Evolutionary conservation across 2,113 vertebrate genomes (phyloP).

Genomic region (Cathartes aura): DNA sequence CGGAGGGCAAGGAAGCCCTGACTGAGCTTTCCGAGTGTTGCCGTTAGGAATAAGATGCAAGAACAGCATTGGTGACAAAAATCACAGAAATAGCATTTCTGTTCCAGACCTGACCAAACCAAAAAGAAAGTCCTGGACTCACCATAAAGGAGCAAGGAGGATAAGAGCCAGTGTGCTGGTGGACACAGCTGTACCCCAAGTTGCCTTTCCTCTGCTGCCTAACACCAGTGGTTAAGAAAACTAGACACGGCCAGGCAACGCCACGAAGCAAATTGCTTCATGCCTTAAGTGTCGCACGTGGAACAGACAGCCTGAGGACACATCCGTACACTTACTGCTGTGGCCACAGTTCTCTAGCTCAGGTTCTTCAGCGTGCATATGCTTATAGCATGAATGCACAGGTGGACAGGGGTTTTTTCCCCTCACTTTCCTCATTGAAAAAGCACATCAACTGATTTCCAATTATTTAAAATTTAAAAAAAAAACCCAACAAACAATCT

Average conservation of each 20-base stretch:
- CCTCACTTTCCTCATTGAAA: neutral
- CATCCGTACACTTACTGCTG: neutral
- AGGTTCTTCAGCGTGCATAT: neutral
- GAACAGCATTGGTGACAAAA: neutral
- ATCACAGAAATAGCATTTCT: neutral
- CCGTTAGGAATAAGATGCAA: neutral
- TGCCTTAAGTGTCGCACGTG: rapidly evolving
- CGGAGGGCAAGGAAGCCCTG: neutral
- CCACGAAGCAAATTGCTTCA: neutral
- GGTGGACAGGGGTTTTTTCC: rapidly evolving
- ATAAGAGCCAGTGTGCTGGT: rapidly evolving
- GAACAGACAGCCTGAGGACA: neutral
- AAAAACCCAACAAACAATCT: neutral
- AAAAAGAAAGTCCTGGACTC: neutral
- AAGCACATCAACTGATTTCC: neutral
- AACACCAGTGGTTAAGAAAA: neutral
- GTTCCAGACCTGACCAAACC: neutral
- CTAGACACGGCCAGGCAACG: rapidly evolving
- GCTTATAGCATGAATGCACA: neutral
- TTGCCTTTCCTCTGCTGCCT: neutral
- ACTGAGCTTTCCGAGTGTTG: neutral
- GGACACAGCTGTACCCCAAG: neutral
- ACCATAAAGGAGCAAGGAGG: neutral
- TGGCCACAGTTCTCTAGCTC: neutral
- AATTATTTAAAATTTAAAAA: neutral